Conservation (phyloP, 2,888 invertebrate species). For the Azorinus chamasolen region DNA sequence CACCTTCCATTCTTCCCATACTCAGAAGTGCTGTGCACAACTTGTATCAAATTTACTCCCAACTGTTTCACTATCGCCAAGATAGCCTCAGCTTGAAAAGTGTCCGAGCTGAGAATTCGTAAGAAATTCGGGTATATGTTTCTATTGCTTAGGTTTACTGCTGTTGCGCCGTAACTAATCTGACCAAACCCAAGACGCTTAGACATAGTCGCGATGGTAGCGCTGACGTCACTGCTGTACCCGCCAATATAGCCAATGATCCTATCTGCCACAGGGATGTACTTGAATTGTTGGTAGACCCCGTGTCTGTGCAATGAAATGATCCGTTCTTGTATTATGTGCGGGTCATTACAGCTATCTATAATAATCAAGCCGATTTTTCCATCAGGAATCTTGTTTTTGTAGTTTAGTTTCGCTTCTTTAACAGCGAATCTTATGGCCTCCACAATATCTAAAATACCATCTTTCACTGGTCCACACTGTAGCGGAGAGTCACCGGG, state of each 20-base stretch:
- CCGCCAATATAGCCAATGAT: slow-evolving; percentile 66
- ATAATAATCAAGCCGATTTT: slow-evolving; percentile 63
- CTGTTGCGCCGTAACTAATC: slow-evolving; percentile 65
- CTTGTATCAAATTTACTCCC: slow-evolving; percentile 61
- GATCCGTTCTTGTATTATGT: slow-evolving; percentile 56
- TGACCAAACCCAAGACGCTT: slow-evolving; percentile 49
- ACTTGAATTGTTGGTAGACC: slow-evolving; percentile 34
- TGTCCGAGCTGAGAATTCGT: slow-evolving; percentile 58
- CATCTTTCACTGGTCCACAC: slow-evolving; percentile 56
- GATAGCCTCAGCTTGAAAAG: slow-evolving; percentile 57
- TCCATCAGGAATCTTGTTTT: slow-evolving; percentile 9
- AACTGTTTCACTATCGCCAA: slow-evolving; percentile 42
- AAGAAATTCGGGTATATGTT: slow-evolving; percentile 59
- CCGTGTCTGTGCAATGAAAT: slow-evolving; percentile 60
- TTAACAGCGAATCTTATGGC: slow-evolving; percentile 58
- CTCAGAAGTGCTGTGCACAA: slow-evolving; percentile 58
- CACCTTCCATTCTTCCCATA: slow-evolving; percentile 66
- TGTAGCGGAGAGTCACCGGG: slow-evolving; percentile 42
- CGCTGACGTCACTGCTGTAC: slow-evolving; percentile 62
- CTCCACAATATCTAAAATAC: slow-evolving; percentile 59
- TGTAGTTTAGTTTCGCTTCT: slow-evolving; percentile 37
- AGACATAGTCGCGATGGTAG: slow-evolving; percentile 53
- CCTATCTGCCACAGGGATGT: slow-evolving; percentile 45
- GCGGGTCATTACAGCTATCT: slow-evolving; percentile 68
- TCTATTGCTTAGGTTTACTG: slow-evolving; percentile 55